These are phyloP conservation scores for Magallana gigas DNA, from an alignment of 1,140 invertebrate genomes.

Conservation along the genomic window DNA sequence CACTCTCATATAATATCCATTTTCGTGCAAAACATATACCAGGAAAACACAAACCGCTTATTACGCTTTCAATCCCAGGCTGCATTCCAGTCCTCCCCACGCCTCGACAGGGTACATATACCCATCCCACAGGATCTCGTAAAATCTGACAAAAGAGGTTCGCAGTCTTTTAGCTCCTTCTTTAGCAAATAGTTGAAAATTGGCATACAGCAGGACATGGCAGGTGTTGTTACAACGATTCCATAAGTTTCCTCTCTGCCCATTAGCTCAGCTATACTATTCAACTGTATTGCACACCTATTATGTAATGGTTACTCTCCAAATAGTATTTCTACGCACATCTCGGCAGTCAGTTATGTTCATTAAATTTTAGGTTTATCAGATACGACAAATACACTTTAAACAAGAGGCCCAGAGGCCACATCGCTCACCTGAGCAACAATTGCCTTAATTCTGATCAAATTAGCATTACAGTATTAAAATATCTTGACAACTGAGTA, in stretches of 20 bases:
- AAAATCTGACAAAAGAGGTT: background rate
- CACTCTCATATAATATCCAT: constrained; percentile 33
- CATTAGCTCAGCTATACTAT: background rate
- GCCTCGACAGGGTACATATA: background rate
- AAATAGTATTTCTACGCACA: no score
- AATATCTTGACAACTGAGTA: no score
- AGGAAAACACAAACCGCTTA: constrained; percentile 33
- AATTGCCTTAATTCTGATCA: no score
- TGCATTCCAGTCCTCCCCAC: constrained; percentile 21
- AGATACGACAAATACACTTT: background rate
- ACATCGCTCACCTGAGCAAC: no score
- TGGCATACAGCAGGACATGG: background rate
- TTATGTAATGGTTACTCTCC: background rate
- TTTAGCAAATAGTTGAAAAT: background rate
- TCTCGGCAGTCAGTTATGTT: constrained; percentile 3
- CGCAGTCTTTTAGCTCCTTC: background rate
- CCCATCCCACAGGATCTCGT: background rate
- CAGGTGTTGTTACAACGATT: background rate
- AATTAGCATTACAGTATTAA: no score
- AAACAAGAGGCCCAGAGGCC: no score
- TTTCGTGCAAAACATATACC: constrained; percentile 44
- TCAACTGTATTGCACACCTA: background rate
- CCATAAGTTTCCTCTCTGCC: background rate
- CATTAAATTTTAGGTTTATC: background rate
- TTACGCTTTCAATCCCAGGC: constrained; percentile 52